Evolutionary conservation across 92 coral and sea anemone species (phyloP), one percentile per base, ranked within the genome.

Genomic region (Porites evermanni): DNA sequence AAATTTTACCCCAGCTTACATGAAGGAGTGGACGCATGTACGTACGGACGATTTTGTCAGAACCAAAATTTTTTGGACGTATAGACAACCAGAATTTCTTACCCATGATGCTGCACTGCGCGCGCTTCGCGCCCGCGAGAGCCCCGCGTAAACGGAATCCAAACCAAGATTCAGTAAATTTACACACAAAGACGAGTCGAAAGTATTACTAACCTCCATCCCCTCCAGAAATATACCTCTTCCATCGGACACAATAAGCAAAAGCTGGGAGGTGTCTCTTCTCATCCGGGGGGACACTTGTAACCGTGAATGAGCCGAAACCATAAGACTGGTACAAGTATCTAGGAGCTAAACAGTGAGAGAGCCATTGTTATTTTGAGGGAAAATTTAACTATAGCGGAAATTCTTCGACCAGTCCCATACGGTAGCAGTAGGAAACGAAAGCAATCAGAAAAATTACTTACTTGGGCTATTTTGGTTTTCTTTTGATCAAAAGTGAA

Each of bases 181-280:
- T 19, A 44, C 7, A 9, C 44, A 47, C 72, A 9, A 59, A 69
- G 16, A 14, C 12, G 16, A 14, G 1, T 12, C 47, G 47, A 38
- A 38, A 38, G 38, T 29, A 23, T 7, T 44, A 76, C 90, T 84
- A 38, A 97, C 99, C 98, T 95, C 98, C 79, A 92, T 91, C 54
- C 99, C 99, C 80, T 97, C 99, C 56, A 97, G 94, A 75, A 97
- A 97, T 51, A 97, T 94, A 8, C 99, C 99, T 17, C 99, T 89
- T 38, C 99, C 99, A 82, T 97, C 99, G 11, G 98, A 95, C 76
- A 97, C 99, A 53, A 97, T 93, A 3, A 97, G 94, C 64, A 97
- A 87, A 64, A 97, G 89, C 88, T 97, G 99, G 56, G 98, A 90
- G 5, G 92, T 93, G 70, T 95, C 94, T 76, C 68, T 66, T 74